Evolutionary conservation across 2,797 vertebrate genomes (phyloP).

Genomic region (Rhinogobio ventralis): DNA sequence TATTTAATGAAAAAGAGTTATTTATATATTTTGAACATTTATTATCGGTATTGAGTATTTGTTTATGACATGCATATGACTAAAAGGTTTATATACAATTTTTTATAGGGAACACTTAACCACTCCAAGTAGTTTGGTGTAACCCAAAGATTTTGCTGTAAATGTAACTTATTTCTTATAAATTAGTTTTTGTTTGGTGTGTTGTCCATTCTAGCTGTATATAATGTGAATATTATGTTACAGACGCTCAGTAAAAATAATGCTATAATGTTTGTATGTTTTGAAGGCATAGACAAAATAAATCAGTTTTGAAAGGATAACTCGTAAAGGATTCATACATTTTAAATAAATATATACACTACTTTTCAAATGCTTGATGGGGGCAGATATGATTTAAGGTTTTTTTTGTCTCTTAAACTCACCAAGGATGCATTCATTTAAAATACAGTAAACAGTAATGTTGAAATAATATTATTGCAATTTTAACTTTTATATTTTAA

Average conservation of each 20-base stretch:
- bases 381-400: neutral
- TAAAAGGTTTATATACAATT: conserved; percentile 65
- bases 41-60: conserved; percentile 59
- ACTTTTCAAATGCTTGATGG: neutral
- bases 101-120: conserved; percentile 60
- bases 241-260: conserved; percentile 65
- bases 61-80: conserved; percentile 58
- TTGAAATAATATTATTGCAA: neutral
- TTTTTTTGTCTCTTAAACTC: neutral
- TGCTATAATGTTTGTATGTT: conserved; percentile 68
- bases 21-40: conserved; percentile 62
- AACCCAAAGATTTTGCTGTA: conserved; percentile 46
- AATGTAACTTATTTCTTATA: conserved; percentile 55
- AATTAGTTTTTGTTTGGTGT: conserved; percentile 50
- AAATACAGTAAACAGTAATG: neutral
- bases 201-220: conserved; percentile 64
- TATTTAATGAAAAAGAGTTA: conserved; percentile 54
- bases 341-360: neutral
- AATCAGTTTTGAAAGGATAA: conserved; percentile 44
- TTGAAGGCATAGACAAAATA: conserved; percentile 64
- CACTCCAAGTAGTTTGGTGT: conserved; percentile 42
- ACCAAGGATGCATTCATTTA: neutral
- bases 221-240: conserved; percentile 67
- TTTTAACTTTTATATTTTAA: neutral
- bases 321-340: neutral